Evolutionary conservation across 1,140 invertebrate genomes (phyloP), one percentile per base, ranked within the genome.

Genomic region (Orius insidiosus): DNA sequence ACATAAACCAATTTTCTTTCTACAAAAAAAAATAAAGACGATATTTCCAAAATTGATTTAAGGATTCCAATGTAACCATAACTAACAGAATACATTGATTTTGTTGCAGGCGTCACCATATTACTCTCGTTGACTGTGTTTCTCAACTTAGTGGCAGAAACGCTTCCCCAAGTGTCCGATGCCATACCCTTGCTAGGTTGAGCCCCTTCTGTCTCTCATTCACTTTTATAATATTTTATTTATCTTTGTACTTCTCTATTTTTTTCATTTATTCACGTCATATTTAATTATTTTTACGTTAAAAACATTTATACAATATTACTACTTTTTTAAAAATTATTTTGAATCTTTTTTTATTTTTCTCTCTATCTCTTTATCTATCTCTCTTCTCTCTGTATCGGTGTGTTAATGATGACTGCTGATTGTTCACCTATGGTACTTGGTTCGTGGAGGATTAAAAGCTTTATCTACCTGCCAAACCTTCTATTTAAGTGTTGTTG

Each of bases 51-150:
- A n/a, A n/a, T 24, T 24, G 24, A 24, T 24, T 24, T 24, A 24
- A 24, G 24, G 24, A 24, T 24, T 24, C 24, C 24, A 24, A 24
- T 24, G 24, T 24, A 24, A 24, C 24, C 24, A 24, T 24, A 7
- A 4, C 41, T 43, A 43, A 43, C 41, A 31, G 41, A 30, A 38
- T 11, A 43, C 40, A 48, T 42, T 50, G 49, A 33, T 45, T 53
- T 30, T 53, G 48, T 58, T 54, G 11, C 79, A 94, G 89, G 90
- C 70, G 90, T 97, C 64, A 97, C 90, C 65, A 97, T 98, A 67
- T 78, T 98, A 63, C 83, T 98, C 65, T 96, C 92, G 65, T 77
- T 98, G 74, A 96, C 92, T 69, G 92, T 97, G 63, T 98, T 97
- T 78, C 76, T 87, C 66, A 87, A 87, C 71, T 77, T 92, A 68